Evolutionary conservation across 2,888 invertebrate genomes (phyloP), one percentile per base, ranked within the genome.

Genomic region (Hydroisotoma schaefferi): DNA sequence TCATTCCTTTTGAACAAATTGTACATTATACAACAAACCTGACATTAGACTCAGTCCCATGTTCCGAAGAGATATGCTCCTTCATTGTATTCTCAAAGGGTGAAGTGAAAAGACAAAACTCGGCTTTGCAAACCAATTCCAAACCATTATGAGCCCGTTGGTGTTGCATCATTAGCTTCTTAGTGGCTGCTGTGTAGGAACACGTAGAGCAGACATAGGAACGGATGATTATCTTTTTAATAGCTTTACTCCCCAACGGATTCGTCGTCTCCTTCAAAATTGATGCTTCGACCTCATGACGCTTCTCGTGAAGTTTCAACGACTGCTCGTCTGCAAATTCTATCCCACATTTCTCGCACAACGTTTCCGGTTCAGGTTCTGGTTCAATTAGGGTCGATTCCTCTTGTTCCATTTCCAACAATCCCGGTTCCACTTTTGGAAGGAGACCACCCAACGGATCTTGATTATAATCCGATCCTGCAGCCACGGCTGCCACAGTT

Each of bases 361-460:
- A 76, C 74, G 80, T 80, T 61, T 79, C 76, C 61, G 80, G 79
- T 68, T 79, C 78, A 68, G 78, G 77, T 62, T 76, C 75, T 69
- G 77, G 78, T 69, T 78, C 78, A 29, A 70, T 69, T 51, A 60
- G 8, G 20, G 26, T 8, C 5, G 12, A 27, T 27, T 49, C 49
- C n/a, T n/a, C n/a, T n/a, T n/a, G n/a, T 27, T 49, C 49, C 12
- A 25, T 12, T 15, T 49, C 12, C 69, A 67, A 59, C 53, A 64
- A 63, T 65, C 75, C 76, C 72, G 74, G 76, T 73, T 77, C 78
- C 74, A 77, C 78, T 78, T 79, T 82, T 79, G 82, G 82, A 82
- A 82, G 82, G 79, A 83, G 82, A 82, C 80, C 82, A 82, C 82
- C 82, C 82, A 82, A 82, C 82, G 25, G 12, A 10, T 52, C 52